A percentile compares a stretch with the other conserved stretches of the same genome.
Conservation (phyloP, 2,888 invertebrate species). For the Amblyjoppa proteus region DNA sequence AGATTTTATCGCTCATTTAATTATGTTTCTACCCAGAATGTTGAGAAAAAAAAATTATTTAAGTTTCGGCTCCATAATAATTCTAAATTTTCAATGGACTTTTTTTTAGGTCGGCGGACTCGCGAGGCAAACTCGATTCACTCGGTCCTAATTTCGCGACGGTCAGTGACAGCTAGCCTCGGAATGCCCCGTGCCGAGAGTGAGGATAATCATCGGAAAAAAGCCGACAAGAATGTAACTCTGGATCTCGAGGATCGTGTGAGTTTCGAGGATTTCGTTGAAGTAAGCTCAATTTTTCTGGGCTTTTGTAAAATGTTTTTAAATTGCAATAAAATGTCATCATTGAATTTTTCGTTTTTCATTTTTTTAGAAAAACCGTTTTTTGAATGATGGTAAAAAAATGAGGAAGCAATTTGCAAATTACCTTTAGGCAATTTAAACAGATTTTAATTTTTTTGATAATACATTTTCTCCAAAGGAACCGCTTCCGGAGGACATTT, state of each 20-base stretch:
- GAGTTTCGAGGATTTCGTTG: conserved; percentile 59
- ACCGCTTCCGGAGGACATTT: conserved; percentile 83
- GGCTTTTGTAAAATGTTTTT: neutral
- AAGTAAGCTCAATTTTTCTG: conserved; percentile 44
- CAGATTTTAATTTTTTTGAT: neutral
- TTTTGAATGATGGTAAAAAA: too few species aligned
- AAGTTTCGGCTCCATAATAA: neutral
- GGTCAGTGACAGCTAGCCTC: conserved; percentile 31
- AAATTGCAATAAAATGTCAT: neutral
- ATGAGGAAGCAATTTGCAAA: too few species aligned
- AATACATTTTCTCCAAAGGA: conserved; percentile 49
- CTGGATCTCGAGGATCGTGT: conserved; percentile 66
- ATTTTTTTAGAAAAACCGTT: too few species aligned
- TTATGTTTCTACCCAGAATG: neutral
- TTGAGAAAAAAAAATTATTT: neutral
- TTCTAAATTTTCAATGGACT: too few species aligned
- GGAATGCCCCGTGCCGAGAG: conserved; percentile 15
- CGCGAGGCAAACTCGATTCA: neutral
- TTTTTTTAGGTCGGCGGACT: neutral
- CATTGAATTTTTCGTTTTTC: neutral
- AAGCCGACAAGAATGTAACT: conserved; percentile 6
- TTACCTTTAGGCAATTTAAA: too few species aligned
- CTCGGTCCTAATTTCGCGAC: neutral
- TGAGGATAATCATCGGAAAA: neutral
- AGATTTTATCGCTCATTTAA: neutral